These are phyloP conservation scores for Drosophila willistoni DNA, from an alignment of 1,140 invertebrate species.

Conservation along the genomic window DNA sequence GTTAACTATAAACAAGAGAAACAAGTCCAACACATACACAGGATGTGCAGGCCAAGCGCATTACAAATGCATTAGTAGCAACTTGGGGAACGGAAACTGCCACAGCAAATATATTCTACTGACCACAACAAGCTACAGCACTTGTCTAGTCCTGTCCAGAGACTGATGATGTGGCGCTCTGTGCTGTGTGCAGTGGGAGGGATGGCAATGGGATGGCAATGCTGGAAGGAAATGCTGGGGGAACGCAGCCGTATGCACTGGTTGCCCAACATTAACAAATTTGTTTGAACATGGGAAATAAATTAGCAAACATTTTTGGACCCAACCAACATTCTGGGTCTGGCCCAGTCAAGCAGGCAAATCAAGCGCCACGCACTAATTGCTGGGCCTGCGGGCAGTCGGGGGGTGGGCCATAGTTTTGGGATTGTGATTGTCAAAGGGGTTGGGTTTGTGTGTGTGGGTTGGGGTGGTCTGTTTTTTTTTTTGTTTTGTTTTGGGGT, in stretches of 20 bases:
- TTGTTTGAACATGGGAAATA: slow-evolving; percentile 83
- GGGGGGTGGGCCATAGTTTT: neutral
- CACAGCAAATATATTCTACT: slow-evolving; percentile 51
- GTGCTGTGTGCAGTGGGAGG: slow-evolving; percentile 10
- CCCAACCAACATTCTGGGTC: slow-evolving; percentile 20
- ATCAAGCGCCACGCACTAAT: slow-evolving; percentile 73
- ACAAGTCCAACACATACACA: slow-evolving; percentile 56
- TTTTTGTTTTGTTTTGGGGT: slow-evolving; percentile 30
- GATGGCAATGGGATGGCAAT: slow-evolving; percentile 12
- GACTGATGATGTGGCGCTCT: neutral
- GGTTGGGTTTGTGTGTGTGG: neutral
- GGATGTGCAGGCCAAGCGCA: slow-evolving; percentile 74
- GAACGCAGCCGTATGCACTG: slow-evolving; percentile 20
- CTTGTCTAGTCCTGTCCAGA: slow-evolving; percentile 50
- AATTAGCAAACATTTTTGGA: slow-evolving; percentile 83
- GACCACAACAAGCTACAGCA: slow-evolving; percentile 73
- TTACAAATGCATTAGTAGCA: slow-evolving; percentile 72
- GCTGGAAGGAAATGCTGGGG: too few relatives aligned
- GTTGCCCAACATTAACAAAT: slow-evolving; percentile 72
- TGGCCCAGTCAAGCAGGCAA: slow-evolving; percentile 57
- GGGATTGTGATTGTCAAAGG: neutral
- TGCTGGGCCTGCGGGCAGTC: slow-evolving; percentile 29
- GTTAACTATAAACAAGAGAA: slow-evolving; percentile 58
- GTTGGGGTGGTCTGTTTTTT: too few relatives aligned
- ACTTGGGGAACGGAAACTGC: slow-evolving; percentile 36